Evolutionary conservation across 2,888 invertebrate genomes (phyloP).

Genomic region (Cheiracanthium punctorium): DNA sequence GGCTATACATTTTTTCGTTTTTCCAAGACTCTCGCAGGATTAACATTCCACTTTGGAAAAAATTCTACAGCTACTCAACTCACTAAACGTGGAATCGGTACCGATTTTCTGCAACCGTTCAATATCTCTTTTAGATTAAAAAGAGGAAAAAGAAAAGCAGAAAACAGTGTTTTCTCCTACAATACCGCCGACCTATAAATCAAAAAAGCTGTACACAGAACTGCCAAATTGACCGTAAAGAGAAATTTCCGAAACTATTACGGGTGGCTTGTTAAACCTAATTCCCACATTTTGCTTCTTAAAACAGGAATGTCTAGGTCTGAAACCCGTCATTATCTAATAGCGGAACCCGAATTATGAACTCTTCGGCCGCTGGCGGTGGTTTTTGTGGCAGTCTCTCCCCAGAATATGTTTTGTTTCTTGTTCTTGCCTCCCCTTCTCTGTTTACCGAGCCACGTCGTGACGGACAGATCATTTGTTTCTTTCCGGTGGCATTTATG

Average conservation of each 20-base stretch:
- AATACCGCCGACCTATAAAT: background rate
- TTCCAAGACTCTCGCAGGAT: too few relatives aligned
- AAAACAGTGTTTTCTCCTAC: too few relatives aligned
- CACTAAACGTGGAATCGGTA: too few relatives aligned
- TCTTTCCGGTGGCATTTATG: slow-evolving; percentile 2
- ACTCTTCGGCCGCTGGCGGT: background rate
- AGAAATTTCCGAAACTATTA: slow-evolving; percentile 8
- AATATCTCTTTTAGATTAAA: too few relatives aligned
- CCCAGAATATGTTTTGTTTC: background rate
- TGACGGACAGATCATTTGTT: background rate
- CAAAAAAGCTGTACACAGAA: background rate
- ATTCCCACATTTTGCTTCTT: slow-evolving; percentile 10
- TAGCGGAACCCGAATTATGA: background rate
- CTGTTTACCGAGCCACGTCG: background rate
- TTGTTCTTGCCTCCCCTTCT: background rate
- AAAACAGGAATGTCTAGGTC: background rate
- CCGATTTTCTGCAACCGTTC: too few relatives aligned
- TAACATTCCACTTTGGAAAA: too few relatives aligned
- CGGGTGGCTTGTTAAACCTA: slow-evolving; percentile 3
- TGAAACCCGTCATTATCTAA: slow-evolving; percentile 9
- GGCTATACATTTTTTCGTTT: too few relatives aligned
- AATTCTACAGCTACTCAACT: too few relatives aligned
- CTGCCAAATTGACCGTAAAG: background rate
- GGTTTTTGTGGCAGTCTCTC: background rate
- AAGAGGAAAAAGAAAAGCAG: too few relatives aligned